Conservation (phyloP, 2,797 vertebrate genomes). For the Coranthus polyacanthus region DNA sequence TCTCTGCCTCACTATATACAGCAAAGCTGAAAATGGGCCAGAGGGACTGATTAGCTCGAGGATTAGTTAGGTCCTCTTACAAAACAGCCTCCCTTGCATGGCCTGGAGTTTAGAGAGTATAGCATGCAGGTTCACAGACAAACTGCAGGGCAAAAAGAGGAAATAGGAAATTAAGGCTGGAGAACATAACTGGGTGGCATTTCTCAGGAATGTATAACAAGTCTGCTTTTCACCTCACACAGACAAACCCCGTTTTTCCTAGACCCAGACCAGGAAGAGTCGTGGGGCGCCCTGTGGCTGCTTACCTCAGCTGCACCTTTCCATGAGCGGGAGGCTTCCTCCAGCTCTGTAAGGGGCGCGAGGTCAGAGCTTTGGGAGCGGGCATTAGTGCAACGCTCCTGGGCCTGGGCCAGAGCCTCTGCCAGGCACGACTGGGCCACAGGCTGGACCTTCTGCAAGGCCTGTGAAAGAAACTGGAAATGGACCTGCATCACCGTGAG, state of each 20-base stretch:
- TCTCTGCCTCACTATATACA: slow-evolving; percentile 56
- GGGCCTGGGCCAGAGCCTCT: slow-evolving; percentile 91
- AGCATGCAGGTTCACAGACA: slow-evolving; percentile 46
- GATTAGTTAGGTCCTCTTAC: slow-evolving; percentile 67
- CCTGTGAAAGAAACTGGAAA: slow-evolving; percentile 98
- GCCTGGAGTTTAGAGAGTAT: slow-evolving; percentile 17
- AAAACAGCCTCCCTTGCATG: slow-evolving; percentile 44
- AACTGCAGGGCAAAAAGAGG: slow-evolving; percentile 24
- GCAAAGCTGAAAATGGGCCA: slow-evolving; percentile 61
- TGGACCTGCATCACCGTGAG: slow-evolving; percentile 99
- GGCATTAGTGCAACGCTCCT: slow-evolving; percentile 89
- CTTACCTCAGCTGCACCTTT: slow-evolving; percentile 95
- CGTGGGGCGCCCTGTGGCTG: slow-evolving; percentile 32
- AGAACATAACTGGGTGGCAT: slow-evolving; percentile 54
- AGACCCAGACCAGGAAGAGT: slow-evolving; percentile 38
- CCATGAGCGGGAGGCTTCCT: slow-evolving; percentile 95
- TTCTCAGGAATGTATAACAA: slow-evolving; percentile 64
- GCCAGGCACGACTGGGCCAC: slow-evolving; percentile 97
- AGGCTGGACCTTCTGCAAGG: slow-evolving; percentile 97
- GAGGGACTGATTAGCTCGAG: slow-evolving; percentile 61
- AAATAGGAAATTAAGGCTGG: slow-evolving; percentile 65
- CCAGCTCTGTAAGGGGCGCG: slow-evolving; percentile 89
- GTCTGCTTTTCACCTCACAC: slow-evolving; percentile 52
- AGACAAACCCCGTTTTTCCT: slow-evolving; percentile 47
- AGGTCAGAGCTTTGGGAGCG: slow-evolving; percentile 81